Evolutionary conservation across 2,113 vertebrate genomes (phyloP), one percentile per base, ranked within the genome.

Genomic region (Neolamprologus caudopunctatus): DNA sequence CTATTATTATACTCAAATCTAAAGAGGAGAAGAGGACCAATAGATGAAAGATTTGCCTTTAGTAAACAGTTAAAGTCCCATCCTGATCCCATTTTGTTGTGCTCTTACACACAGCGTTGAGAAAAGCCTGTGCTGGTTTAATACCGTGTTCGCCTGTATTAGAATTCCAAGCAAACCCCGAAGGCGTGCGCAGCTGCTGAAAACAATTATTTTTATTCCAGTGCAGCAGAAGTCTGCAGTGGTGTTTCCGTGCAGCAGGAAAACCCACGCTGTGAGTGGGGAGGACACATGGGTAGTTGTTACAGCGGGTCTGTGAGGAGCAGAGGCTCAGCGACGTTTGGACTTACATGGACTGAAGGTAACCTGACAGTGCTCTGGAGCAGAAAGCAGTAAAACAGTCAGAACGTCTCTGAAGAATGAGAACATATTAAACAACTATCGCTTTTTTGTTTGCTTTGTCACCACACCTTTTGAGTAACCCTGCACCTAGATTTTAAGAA

Each of bases 271-370:
- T 21, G 82, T 55, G 82, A 71, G 58, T 17, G 17, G 24, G 3
- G 73, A 50, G 73, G 13, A 79, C 79, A 88, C 83, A 87, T 83
- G 33, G 8, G 68, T 51, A 54, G 80, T 24, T 85, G 89, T 93
- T 87, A 87, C 73, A 85, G 75, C 78, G 55, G 66, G 66, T 57
- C 45, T 51, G 89, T 89, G 86, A 91, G 82, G 78, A 84, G 85
- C 57, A 81, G 79, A 40, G 80, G 57, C 21, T 37, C 19, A 11
- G 17, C 9, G 80, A 87, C 33, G 82, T 92, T 90, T 85, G 80
- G 85, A 96, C 96, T 96, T 94, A 96, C 96, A 96, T 96, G 85
- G 92, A 88, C n/a, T 94, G 92, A 35, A 96, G 94, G 73, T 12
- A 88, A 84, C 94, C 90, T 85, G 93, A 93, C 55, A 89, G 83